phyloP scores from a whole-genome alignment of 2,888 invertebrate genomes.

The Callosobruchus maculatus region DNA sequence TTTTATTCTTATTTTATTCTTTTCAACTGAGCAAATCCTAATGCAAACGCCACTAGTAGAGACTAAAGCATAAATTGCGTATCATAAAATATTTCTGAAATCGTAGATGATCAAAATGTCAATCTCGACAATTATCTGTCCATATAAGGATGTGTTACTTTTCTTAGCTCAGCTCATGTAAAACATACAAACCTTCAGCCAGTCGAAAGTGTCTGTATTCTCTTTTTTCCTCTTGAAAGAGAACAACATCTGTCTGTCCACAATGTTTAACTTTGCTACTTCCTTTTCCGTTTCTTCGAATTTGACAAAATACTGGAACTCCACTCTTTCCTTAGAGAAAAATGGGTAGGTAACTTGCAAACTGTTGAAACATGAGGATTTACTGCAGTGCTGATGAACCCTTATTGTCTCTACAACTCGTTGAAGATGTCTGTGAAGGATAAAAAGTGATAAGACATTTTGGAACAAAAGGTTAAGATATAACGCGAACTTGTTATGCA shows the following conservation, averaged over 20 bases:
- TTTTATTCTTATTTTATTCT: no score
- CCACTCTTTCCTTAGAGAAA: conserved; percentile 8
- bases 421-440: conserved; percentile 9
- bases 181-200: conserved; percentile 16
- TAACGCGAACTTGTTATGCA: no score
- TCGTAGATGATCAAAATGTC: no score
- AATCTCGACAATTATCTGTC: no score
- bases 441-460: no score
- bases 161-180: no score
- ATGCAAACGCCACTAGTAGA: no score
- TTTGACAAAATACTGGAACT: conserved; percentile 17
- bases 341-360: conserved; percentile 5
- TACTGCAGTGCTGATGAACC: conserved; percentile 2
- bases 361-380: not conserved
- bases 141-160: no score
- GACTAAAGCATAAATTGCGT: no score
- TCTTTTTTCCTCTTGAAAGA: conserved; percentile 13
- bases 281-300: conserved; percentile 18
- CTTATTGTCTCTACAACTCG: conserved; percentile 13
- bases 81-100: no score
- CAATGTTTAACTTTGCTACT: conserved; percentile 15
- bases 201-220: conserved; percentile 2
- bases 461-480: no score
- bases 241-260: conserved; percentile 18
- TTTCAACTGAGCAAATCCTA: no score